Percentiles rank a stretch among this genome's conserved stretches.
Evolutionary conservation across 2,113 vertebrate species (phyloP).

Genomic region (Pleuronectes platessa): DNA sequence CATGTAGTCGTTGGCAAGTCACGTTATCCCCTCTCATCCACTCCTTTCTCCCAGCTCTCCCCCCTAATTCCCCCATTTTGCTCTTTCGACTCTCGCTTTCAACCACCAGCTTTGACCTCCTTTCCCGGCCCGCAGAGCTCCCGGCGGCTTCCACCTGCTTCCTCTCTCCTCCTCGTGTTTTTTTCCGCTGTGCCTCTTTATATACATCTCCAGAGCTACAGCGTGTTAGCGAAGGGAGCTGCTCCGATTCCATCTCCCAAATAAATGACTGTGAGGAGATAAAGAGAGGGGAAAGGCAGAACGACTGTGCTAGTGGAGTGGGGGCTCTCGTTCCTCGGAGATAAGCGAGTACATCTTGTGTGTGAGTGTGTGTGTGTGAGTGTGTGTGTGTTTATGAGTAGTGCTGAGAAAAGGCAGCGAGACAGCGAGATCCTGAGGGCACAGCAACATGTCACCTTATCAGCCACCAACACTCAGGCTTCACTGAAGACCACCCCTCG

Average conservation of each 20-base stretch:
- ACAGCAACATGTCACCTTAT: conserved; percentile 59
- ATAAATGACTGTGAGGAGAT: conserved; percentile 79
- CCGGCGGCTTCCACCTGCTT: conserved; percentile 6
- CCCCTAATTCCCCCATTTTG: background rate
- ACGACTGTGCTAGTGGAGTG: conserved; percentile 59
- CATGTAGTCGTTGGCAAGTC: background rate
- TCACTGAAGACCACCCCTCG: conserved; percentile 63
- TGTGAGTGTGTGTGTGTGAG: background rate
- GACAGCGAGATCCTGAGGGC: conserved; percentile 63
- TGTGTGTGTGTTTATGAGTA: conserved; percentile 9
- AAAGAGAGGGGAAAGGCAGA: conserved; percentile 56
- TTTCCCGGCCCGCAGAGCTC: background rate
- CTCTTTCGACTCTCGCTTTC: conserved; percentile 18
- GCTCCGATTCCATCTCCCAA: conserved; percentile 77
- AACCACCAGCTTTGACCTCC: conserved; percentile 32
- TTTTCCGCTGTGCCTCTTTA: background rate
- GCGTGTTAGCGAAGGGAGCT: conserved; percentile 57
- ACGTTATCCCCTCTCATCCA: conserved; percentile 7
- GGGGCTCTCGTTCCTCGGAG: conserved; percentile 59
- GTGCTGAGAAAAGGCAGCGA: conserved; percentile 17
- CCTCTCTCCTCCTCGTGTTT: background rate
- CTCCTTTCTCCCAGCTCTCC: background rate
- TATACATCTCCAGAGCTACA: conserved; percentile 35
- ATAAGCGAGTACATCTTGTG: conserved; percentile 58
- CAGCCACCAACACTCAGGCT: conserved; percentile 67